These are phyloP conservation scores for Torymus aiolomorphi DNA, from an alignment of 2,888 invertebrate species.

Conservation along the genomic window DNA sequence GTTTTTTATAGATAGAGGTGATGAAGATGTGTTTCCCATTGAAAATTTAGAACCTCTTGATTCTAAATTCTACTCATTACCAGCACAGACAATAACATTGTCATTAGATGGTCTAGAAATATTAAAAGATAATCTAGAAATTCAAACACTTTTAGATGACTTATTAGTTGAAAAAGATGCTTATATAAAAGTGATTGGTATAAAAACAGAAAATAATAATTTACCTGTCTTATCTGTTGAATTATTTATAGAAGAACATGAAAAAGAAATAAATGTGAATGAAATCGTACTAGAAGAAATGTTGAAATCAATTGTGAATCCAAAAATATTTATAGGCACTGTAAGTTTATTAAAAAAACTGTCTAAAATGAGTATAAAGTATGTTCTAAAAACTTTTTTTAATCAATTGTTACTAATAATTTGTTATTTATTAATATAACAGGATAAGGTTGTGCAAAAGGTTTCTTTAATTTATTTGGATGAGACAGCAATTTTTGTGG, in stretches of 20 bases:
- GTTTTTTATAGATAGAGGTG: constrained; percentile 87
- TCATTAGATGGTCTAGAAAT: constrained; percentile 85
- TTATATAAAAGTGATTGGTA: neutral
- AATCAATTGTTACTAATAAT: constrained; percentile 5
- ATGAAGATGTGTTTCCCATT: constrained; percentile 79
- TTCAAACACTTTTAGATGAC: constrained; percentile 71
- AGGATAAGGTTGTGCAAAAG: constrained; percentile 47
- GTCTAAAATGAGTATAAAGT: too few species aligned
- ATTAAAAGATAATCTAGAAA: constrained; percentile 75
- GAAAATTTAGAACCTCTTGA: constrained; percentile 80
- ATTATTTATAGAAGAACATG: too few species aligned
- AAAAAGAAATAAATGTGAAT: too few species aligned
- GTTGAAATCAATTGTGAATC: too few species aligned
- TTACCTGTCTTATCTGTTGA: too few species aligned
- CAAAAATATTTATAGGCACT: too few species aligned
- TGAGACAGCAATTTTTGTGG: constrained; percentile 35
- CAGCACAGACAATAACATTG: constrained; percentile 85
- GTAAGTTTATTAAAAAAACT: too few species aligned
- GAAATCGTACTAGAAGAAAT: too few species aligned
- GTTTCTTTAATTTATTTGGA: constrained; percentile 41
- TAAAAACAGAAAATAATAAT: too few species aligned
- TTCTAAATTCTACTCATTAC: constrained; percentile 80
- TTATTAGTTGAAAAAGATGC: constrained; percentile 70
- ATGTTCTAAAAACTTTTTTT: neutral
- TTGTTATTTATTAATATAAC: too few species aligned